These are phyloP conservation scores for Prietella phreatophila DNA, from an alignment of 2,113 vertebrate species.

Conservation along the genomic window DNA sequence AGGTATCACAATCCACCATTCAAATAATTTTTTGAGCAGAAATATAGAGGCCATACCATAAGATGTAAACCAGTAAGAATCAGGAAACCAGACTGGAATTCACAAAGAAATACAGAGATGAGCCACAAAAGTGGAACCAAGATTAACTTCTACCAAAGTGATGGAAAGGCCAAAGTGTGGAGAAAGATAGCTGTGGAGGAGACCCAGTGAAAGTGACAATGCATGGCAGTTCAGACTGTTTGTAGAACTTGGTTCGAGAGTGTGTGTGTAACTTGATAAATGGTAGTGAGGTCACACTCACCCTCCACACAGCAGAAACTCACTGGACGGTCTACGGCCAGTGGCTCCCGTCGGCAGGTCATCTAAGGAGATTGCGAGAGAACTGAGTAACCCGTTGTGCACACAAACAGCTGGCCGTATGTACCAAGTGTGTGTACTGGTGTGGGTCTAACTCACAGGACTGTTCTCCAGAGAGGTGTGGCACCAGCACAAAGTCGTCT, in stretches of 20 bases:
- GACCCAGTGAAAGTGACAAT: neutral
- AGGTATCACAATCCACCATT: too few relatives aligned
- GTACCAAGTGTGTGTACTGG: neutral
- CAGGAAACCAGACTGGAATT: too few relatives aligned
- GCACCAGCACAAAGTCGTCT: constrained; percentile 96
- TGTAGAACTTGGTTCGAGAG: neutral
- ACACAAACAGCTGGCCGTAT: neutral
- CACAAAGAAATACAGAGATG: too few relatives aligned
- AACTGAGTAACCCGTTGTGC: constrained; percentile 4
- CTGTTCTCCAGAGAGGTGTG: constrained; percentile 87
- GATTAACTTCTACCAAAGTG: too few relatives aligned
- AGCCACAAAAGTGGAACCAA: too few relatives aligned
- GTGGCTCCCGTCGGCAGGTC: constrained; percentile 80
- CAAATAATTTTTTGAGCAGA: too few relatives aligned
- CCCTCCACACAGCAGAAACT: constrained; percentile 91
- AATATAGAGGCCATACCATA: too few relatives aligned
- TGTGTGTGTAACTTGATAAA: neutral
- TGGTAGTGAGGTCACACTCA: constrained; percentile 66
- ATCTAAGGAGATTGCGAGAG: constrained; percentile 68
- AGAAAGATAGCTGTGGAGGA: too few relatives aligned
- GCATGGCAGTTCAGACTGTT: neutral
- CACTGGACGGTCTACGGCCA: constrained; percentile 81
- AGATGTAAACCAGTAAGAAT: too few relatives aligned
- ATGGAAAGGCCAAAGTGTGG: too few relatives aligned
- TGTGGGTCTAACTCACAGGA: constrained; percentile 73